Evolutionary conservation across 2,797 vertebrate genomes (phyloP), one percentile per base, ranked within the genome.

Genomic region (Thaleichthys pacificus): DNA sequence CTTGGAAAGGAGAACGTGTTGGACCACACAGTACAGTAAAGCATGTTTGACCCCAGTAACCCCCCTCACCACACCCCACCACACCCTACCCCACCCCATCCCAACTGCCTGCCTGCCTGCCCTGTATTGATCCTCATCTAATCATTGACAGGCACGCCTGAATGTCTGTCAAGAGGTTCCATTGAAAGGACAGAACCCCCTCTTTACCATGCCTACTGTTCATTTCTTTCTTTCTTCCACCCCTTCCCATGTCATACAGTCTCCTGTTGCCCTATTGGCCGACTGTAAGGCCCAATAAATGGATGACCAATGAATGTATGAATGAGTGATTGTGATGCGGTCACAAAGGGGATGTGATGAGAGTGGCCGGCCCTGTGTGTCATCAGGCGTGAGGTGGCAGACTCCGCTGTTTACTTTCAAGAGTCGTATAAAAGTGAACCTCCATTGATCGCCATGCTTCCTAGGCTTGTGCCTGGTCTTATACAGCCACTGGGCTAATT

Each of bases 101-200:
- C 42, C 42, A 47, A 73, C 73, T 28, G 63, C 42, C 77, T 60
- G 71, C 66, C 80, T 79, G 78, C 83, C 80, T 77, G 77, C 81
- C 65, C 61, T 76, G 64, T 80, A 91, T 90, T 92, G 90, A 92
- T 83, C 76, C 61, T 70, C 70, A 63, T 85, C 68, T 86, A 91
- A 91, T 93, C 89, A 93, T 92, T 92, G 89, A 92, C 88, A 80
- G 84, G 76, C 77, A 70, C 61, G 70, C 82, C 74, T 71, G 77
- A 83, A 82, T 81, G 81, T 78, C 88, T 79, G 57, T 77, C 82
- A 77, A 61, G 68, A 79, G 84, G 83, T 88, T 86, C 72, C 83
- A 85, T 87, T 87, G 82, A 88, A 91, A 85, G 74, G 72, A 73
- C 82, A 69, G 24, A 73, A 84, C 87, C 70, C 75, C 77, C 78